Evolutionary conservation across 2,113 vertebrate species (phyloP), one percentile per base, ranked within the genome.

Genomic region (Melierax canorus): DNA sequence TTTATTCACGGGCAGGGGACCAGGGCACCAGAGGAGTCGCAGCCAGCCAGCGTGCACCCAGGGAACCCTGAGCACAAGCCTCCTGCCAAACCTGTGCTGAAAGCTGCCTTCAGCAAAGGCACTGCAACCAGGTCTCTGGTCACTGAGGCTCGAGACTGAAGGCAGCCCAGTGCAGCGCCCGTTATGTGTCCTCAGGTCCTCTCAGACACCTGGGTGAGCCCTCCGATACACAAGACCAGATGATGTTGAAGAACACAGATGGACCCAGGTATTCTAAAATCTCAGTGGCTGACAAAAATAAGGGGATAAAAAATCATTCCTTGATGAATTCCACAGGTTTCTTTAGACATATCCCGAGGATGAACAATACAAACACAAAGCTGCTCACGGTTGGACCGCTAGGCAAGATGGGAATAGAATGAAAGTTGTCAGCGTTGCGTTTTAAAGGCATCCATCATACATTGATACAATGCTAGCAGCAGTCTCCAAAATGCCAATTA

Each of bases 371-470:
- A 77, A 78, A 86, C 38, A 74, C 59, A 77, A 81, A 96, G 19
- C 20, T 87, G 81, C 30, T 73, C 24, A 32, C 4, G 1, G 3
- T 5, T 67, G 56, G 60, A 84, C 59, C 8, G 51, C 23, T 18
- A 46, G 51, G 15, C 46, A 85, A 91, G 48, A 91, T 38, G 21
- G 51, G 69, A 78, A 39, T 15, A 77, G 84, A 71, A 18, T 45
- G 77, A 56, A 93, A 82, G 48, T 32, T 94, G 87, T 87, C 87
- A 82, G 45, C 41, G 23, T 11, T n/a, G 69, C 8, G 15, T 90
- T 92, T 81, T 82, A 88, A 81, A 59, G n/a, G 45, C 81, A 81
- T 87, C 84, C 60, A n/a, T 91, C 93, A 93, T 32, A 66, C 19
- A 18, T 24, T 7, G 36, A 45, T 56, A 86, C 43, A 60, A 20